A percentile compares a stretch with the other conserved stretches of the same genome.
phyloP scores from a whole-genome alignment of 2,797 vertebrate genomes.

The Loris lydekkerianus region DNA sequence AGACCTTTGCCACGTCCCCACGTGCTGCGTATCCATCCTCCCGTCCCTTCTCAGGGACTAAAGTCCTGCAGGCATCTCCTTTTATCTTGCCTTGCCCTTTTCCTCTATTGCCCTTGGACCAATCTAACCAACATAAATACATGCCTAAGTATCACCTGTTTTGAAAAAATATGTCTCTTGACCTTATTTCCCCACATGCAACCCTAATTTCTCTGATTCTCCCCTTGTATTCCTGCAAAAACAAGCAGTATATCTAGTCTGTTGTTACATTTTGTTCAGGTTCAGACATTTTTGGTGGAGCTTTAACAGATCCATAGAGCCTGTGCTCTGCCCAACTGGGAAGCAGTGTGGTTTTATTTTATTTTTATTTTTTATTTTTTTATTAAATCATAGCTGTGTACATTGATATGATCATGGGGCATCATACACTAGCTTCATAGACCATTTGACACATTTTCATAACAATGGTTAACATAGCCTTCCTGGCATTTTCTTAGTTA shows the following conservation, averaged over 20 bases:
- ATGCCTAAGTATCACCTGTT: not conserved
- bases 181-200: not conserved
- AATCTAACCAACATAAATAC: not conserved
- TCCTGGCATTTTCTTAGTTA: no score
- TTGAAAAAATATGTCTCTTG: not conserved
- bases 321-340: not conserved
- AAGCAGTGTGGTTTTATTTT: not conserved
- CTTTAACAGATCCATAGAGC: not conserved
- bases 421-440: no score
- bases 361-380: no score
- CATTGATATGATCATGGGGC: no score
- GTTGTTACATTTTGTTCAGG: not conserved
- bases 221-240: not conserved
- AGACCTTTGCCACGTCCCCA: not conserved
- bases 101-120: not conserved
- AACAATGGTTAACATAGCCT: no score
- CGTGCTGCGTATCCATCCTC: accelerated
- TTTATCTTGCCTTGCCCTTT: not conserved
- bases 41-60: not conserved
- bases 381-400: no score
- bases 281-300: not conserved
- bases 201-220: not conserved
- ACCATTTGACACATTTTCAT: no score
- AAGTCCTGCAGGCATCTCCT: not conserved
- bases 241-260: not conserved